phyloP scores from a whole-genome alignment of 2,797 vertebrate species.

The Syndactyla subalaris region DNA sequence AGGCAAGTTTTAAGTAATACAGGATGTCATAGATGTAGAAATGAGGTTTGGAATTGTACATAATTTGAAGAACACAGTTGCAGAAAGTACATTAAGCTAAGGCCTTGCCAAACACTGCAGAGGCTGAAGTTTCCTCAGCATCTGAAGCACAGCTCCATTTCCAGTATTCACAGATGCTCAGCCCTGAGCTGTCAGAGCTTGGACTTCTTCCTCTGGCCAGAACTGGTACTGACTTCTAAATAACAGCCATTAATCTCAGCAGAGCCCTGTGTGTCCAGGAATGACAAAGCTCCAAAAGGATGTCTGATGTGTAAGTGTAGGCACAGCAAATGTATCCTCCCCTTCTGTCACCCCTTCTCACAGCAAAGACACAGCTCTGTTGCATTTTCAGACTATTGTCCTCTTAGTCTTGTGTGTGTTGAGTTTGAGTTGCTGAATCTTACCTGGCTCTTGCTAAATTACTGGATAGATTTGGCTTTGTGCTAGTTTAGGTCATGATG shows the following conservation, averaged over 20 bases:
- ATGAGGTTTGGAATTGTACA: not conserved
- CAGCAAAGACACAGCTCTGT: not conserved
- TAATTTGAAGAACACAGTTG: not conserved
- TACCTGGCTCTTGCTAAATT: not conserved
- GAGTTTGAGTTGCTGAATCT: not conserved
- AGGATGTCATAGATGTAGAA: conserved; percentile 23
- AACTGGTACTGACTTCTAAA: not conserved
- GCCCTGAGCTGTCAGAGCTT: not conserved
- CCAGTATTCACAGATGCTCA: not conserved
- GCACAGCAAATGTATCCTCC: not conserved
- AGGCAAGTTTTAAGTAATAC: conserved; percentile 18
- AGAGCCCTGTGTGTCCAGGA: not conserved
- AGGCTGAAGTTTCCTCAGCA: not conserved
- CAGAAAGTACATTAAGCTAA: not conserved
- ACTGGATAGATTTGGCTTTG: not conserved
- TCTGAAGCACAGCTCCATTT: not conserved
- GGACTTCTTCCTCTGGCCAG: not conserved
- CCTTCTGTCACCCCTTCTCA: not conserved
- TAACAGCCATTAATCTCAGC: not conserved
- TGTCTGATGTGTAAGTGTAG: not conserved
- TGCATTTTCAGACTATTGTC: not conserved
- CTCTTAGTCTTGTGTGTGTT: not conserved
- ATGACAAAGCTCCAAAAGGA: not conserved
- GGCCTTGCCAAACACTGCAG: not conserved
- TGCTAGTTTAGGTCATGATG: not conserved